Evolutionary conservation across 2,113 vertebrate species (phyloP).

Genomic region (Equus przewalskii): DNA sequence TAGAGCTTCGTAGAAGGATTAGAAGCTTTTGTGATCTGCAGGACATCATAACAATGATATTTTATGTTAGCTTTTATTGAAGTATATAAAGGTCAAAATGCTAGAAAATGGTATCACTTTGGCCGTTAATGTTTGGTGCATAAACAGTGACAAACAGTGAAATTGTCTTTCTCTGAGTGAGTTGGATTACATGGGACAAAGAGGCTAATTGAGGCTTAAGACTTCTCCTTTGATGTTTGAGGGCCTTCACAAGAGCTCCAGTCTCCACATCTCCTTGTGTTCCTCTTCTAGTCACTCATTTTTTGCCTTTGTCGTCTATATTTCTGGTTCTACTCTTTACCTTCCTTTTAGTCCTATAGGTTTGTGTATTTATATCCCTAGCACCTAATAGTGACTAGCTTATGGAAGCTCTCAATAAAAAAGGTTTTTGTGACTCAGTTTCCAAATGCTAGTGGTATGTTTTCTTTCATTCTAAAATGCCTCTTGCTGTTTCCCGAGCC

Average conservation of each 20-base stretch:
- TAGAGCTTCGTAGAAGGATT: neutral
- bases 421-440: neutral
- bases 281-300: neutral
- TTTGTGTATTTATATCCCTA: neutral
- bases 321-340: neutral
- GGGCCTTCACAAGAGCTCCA: neutral
- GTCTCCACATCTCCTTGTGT: neutral
- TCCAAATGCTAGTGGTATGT: neutral
- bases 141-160: neutral
- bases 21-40: neutral
- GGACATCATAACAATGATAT: neutral
- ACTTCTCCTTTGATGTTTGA: neutral
- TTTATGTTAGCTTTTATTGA: slow-evolving; percentile 18
- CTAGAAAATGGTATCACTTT: neutral
- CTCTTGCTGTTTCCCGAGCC: neutral
- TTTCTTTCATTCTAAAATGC: neutral
- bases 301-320: neutral
- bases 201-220: neutral
- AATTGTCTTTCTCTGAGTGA: neutral
- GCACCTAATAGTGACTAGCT: neutral
- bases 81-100: neutral
- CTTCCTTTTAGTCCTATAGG: neutral
- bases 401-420: neutral
- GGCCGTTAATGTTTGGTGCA: neutral
- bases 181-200: neutral